A percentile compares a stretch with the other conserved stretches of the same genome.
Evolutionary conservation across 2,888 invertebrate species (phyloP).

Genomic region (Trachelus stipa): DNA sequence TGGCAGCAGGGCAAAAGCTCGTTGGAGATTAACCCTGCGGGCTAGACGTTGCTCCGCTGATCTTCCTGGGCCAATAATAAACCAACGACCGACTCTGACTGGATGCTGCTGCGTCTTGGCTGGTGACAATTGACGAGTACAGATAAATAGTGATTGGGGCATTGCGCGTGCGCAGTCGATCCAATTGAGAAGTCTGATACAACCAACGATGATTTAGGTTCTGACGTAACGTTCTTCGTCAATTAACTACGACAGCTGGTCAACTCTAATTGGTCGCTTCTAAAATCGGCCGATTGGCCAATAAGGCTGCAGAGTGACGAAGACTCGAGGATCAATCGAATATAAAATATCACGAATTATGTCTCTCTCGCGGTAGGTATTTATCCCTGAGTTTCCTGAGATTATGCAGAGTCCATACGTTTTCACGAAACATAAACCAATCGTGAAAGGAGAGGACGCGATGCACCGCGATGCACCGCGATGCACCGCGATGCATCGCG

Average conservation of each 20-base stretch:
- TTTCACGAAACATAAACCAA: conserved; percentile 58
- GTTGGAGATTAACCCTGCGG: neutral
- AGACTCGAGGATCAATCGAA: conserved; percentile 25
- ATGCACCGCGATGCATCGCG: conserved; percentile 35
- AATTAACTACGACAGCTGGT: conserved; percentile 59
- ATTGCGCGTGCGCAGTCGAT: neutral
- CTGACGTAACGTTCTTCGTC: conserved; percentile 54
- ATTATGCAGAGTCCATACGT: conserved; percentile 38
- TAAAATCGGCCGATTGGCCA: conserved; percentile 38
- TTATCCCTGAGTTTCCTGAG: neutral
- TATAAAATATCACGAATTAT: neutral
- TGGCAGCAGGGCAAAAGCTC: neutral
- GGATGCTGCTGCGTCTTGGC: neutral
- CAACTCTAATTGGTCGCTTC: conserved; percentile 60
- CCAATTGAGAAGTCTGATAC: neutral
- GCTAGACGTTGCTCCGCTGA: neutral
- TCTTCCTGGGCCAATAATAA: neutral
- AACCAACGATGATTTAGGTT: conserved; percentile 47
- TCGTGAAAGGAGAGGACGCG: conserved; percentile 54
- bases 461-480: conserved; percentile 30
- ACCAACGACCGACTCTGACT: neutral
- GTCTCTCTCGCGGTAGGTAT: neutral
- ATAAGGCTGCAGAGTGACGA: conserved; percentile 49
- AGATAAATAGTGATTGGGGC: neutral
- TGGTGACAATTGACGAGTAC: neutral